Evolutionary conservation across 92 coral and sea anemone genomes (phyloP), one percentile per base, ranked within the genome.

Genomic region (Phenganax stokvisi): DNA sequence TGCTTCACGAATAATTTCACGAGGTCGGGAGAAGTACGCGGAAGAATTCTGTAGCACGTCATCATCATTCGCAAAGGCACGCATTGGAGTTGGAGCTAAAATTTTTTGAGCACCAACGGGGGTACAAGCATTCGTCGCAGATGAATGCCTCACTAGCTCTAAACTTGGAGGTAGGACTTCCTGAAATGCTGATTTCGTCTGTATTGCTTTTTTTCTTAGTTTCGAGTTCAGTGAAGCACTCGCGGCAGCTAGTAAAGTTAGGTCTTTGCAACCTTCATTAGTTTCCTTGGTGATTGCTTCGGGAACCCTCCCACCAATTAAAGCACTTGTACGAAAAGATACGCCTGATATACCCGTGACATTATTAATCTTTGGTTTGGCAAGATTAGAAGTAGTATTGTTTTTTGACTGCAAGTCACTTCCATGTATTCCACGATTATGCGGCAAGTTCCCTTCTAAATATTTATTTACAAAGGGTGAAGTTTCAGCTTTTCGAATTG

Each of bases 41-140:
- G 75, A 44, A n/a, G 47, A 55, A 76, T 17, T 87, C 88, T 86
- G 85, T 75, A 25, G 61, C 63, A 55, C 15, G 31, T 76, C 51
- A 51, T 58, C 12, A 56, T 37, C 52, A 9, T 31, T 10, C 10
- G 31, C 53, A 11, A 57, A 51, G 25, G 67, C 68, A 2, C 54
- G 58, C 57, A 28, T 53, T 9, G 80, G 80, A 10, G 67, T 76
- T 57, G 80, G 80, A 31, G 56, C 60, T 12, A 76, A 9, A 30
- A 76, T 76, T 3, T 29, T 53, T 37, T 9, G 16, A 11, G n/a
- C 67, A 29, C 9, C 12, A 10, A 4, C 20, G 7, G 16, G 67
- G 25, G 30, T 55, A 9, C 28, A 13, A 72, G 7, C 1, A 37
- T 37, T 72, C 57, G 57, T 52, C 12, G 77, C 56, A 9, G 58